A percentile compares a stretch with the other conserved stretches of the same genome.
phyloP scores from a whole-genome alignment of 2,113 vertebrate species.

The Protomyctophum bolini region DNA sequence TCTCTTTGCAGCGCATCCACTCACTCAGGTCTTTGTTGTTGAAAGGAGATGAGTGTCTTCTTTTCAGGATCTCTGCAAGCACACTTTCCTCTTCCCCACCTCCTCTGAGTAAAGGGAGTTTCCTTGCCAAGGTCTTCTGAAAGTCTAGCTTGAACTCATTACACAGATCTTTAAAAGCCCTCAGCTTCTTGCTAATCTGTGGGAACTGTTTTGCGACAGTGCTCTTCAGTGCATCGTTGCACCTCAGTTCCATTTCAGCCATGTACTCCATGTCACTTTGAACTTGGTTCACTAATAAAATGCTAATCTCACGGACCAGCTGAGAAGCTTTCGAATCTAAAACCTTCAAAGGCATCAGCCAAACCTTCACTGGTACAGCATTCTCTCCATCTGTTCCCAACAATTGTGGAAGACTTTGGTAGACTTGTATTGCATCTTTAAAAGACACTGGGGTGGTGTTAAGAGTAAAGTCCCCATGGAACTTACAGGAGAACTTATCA shows the following conservation, averaged over 20 bases:
- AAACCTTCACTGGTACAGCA: slow-evolving; percentile 14
- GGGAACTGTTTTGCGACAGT: slow-evolving; percentile 25
- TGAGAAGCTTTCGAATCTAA: neutral
- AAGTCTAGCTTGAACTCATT: slow-evolving; percentile 2
- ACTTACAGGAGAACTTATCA: slow-evolving; percentile 20
- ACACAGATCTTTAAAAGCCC: neutral
- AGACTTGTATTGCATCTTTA: slow-evolving; percentile 17
- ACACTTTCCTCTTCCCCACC: slow-evolving; percentile 22
- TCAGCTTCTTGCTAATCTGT: slow-evolving; percentile 17
- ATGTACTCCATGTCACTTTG: slow-evolving; percentile 37
- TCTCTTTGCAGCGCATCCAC: neutral
- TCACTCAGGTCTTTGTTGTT: neutral
- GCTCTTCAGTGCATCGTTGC: slow-evolving; percentile 37
- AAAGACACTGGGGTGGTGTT: slow-evolving; percentile 4
- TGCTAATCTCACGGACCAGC: slow-evolving; percentile 11
- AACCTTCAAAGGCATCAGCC: slow-evolving; percentile 12
- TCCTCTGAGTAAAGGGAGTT: slow-evolving; percentile 38
- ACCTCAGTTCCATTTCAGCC: slow-evolving; percentile 20
- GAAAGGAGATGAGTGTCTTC: neutral
- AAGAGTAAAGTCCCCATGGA: slow-evolving; percentile 25
- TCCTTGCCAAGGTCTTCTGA: neutral
- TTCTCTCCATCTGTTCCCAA: neutral
- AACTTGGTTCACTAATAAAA: too few species aligned
- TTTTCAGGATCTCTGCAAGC: slow-evolving; percentile 3
- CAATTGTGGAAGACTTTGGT: slow-evolving; percentile 13